Conservation (phyloP, 2,888 invertebrate species). For the Anthrax anthrax region DNA sequence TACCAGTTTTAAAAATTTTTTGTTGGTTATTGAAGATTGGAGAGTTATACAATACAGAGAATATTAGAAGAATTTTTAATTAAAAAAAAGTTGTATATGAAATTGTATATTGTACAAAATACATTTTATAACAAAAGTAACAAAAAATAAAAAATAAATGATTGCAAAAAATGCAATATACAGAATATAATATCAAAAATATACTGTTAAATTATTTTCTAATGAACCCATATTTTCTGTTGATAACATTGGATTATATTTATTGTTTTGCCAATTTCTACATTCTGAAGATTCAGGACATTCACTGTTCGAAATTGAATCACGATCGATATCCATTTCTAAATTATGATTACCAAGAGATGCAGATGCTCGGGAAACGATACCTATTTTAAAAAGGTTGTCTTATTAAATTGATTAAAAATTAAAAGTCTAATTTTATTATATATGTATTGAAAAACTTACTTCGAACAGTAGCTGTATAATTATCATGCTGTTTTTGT, state of each 20-base stretch:
- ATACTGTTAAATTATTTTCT: conserved; percentile 45
- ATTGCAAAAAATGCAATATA: neutral
- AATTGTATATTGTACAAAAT: too few species aligned
- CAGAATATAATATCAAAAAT: conserved; percentile 33
- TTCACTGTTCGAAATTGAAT: conserved; percentile 22
- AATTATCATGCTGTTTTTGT: conserved; percentile 27
- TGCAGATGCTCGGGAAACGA: conserved; percentile 36
- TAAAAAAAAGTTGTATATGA: too few species aligned
- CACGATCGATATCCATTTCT: conserved; percentile 33
- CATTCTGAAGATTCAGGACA: neutral
- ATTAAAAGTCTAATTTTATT: conserved; percentile 2
- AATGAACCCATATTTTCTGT: conserved; percentile 33
- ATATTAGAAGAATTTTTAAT: too few species aligned
- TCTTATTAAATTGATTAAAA: neutral
- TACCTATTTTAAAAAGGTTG: conserved; percentile 23
- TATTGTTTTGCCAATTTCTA: conserved; percentile 7
- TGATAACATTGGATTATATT: conserved; percentile 28
- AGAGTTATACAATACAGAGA: too few species aligned
- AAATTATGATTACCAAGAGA: conserved; percentile 28
- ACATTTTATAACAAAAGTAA: too few species aligned
- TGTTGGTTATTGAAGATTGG: too few species aligned
- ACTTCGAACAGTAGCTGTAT: conserved; percentile 46
- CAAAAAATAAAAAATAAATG: too few species aligned
- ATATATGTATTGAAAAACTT: too few species aligned
- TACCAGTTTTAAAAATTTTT: too few species aligned